phyloP scores from a whole-genome alignment of 2,113 vertebrate species.

The Hippocampus barbouri region DNA sequence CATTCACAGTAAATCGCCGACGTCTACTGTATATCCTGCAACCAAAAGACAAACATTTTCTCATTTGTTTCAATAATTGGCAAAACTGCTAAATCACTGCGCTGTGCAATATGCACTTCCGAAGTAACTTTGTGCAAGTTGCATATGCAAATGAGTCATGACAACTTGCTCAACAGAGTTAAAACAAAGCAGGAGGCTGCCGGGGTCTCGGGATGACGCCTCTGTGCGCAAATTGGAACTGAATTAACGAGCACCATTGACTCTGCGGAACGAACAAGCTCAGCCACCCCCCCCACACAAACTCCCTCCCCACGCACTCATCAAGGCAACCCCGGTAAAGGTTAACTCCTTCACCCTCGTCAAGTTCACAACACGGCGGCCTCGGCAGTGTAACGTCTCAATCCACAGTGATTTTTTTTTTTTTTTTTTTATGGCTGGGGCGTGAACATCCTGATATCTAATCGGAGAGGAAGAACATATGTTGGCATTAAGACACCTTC shows the following conservation, averaged over 20 bases:
- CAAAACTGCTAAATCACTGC: neutral
- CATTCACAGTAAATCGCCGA: neutral
- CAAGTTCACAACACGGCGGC: constrained; percentile 42
- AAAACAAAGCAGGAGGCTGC: constrained; percentile 1
- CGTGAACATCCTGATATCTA: constrained; percentile 68
- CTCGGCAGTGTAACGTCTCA: constrained; percentile 51
- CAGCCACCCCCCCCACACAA: too few relatives aligned
- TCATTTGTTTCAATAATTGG: neutral
- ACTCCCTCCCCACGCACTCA: neutral
- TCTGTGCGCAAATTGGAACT: constrained; percentile 1
- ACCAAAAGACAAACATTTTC: neutral
- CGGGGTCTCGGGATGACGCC: constrained; percentile 1
- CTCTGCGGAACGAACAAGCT: constrained; percentile 17
- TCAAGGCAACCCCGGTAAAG: constrained; percentile 23
- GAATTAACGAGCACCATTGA: constrained; percentile 16
- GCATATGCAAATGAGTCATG: neutral
- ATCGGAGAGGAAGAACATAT: constrained; percentile 69
- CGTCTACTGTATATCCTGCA: neutral
- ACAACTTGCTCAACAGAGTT: neutral
- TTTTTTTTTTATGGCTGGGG: constrained; percentile 51
- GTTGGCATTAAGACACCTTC: constrained; percentile 72
- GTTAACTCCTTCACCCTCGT: constrained; percentile 43
- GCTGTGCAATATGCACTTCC: neutral
- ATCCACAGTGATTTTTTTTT: constrained; percentile 47
- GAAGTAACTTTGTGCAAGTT: neutral